Conservation (phyloP, 37 sponge, comb jelly and placozoan species). For the Amphimedon queenslandica region DNA sequence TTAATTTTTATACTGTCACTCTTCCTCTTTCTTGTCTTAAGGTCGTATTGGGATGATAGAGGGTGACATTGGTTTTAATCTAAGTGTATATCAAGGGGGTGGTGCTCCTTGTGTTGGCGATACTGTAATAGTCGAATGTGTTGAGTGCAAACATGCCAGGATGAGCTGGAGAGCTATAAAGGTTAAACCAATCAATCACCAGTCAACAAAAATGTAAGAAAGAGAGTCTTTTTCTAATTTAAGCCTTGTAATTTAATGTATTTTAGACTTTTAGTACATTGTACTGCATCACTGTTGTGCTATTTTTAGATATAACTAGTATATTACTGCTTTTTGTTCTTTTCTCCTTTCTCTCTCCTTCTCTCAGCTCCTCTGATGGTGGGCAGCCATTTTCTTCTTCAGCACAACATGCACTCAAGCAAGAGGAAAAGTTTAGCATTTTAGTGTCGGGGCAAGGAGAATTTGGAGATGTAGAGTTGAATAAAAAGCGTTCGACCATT, state of each 20-base stretch:
- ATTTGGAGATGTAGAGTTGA: neutral
- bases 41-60: constrained; percentile 19
- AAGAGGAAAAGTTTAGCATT: neutral
- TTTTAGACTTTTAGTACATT: no score
- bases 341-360: neutral
- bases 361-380: neutral
- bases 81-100: constrained; percentile 13
- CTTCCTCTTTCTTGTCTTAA: neutral
- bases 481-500: neutral
- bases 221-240: no score
- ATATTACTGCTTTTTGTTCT: neutral
- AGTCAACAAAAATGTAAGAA: no score
- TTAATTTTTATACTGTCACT: no score
- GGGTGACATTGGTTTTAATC: constrained; percentile 29
- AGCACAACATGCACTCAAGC: no score
- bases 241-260: no score
- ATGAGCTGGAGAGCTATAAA: constrained; percentile 46
- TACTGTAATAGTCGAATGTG: constrained; percentile 25
- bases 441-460: neutral
- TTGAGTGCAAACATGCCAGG: constrained; percentile 33
- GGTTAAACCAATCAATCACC: neutral
- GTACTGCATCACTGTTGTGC: no score
- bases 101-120: constrained; percentile 30
- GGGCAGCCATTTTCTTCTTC: constrained; percentile 2
- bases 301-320: neutral